Conservation (phyloP, 2,797 vertebrate species). For the Hypotaenidia philippensis region DNA sequence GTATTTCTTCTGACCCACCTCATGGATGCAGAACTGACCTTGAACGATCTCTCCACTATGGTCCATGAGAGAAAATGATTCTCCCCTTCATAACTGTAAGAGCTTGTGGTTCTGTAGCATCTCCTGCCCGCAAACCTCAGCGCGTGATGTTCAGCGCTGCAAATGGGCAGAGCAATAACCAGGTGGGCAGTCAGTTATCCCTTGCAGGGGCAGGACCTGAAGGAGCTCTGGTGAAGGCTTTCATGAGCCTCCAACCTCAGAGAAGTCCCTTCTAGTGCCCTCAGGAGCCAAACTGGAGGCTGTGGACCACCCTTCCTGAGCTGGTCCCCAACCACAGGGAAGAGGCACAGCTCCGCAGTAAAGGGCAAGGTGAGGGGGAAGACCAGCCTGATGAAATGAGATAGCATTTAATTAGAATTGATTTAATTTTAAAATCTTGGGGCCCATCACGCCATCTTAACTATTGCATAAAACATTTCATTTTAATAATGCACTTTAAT, state of each 20-base stretch:
- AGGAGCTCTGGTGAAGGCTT: neutral
- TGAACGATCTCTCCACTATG: neutral
- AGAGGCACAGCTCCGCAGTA: neutral
- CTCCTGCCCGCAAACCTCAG: neutral
- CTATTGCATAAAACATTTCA: neutral
- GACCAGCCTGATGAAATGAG: neutral
- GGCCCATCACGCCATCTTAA: neutral
- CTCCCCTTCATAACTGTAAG: neutral
- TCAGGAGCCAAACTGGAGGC: neutral
- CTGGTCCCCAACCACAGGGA: neutral
- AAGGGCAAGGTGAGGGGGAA: neutral
- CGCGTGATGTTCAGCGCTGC: accelerated
- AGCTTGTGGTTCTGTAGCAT: neutral
- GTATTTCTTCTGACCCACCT: neutral
- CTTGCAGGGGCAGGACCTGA: neutral
- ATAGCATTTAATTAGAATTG: neutral
- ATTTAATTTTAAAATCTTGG: neutral
- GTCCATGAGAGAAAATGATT: neutral
- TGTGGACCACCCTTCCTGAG: neutral
- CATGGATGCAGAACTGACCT: neutral
- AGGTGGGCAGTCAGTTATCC: neutral
- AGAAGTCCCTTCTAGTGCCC: accelerated
- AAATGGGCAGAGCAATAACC: neutral
- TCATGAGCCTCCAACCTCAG: neutral
- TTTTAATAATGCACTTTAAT: slow-evolving; percentile 18